Base-by-base conservation (phyloP, 2,888 invertebrate genomes). In the Acrocyrtus sp. region DNA sequence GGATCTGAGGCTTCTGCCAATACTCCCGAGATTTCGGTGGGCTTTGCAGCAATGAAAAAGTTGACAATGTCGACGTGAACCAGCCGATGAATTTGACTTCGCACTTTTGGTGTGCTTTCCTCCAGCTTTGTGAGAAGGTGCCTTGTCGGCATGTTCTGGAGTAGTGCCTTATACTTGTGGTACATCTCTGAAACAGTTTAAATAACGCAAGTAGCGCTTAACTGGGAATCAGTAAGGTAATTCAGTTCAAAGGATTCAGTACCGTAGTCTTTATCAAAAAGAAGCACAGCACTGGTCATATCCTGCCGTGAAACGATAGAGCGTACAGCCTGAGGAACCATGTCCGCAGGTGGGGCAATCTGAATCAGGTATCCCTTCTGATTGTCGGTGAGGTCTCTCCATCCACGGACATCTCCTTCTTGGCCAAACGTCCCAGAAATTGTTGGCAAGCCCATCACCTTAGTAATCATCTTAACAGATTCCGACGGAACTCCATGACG, bases 221-320 rank as follows among this genome's bases (percentile, higher is more conserved):
- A 51, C 22, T 43, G 1, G 21, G 21, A 54, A 54, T n/a, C n/a
- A n/a, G n/a, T n/a, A n/a, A n/a, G n/a, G n/a, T n/a, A n/a, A n/a
- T n/a, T n/a, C n/a, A n/a, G 2, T 54, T 26, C 45, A 12, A 47
- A 27, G 21, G n/a, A 17, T 1, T 10, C 83, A 87, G 82, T 84
- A 93, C 93, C 90, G 83, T 95, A 96, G 43, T 90, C 60, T 24
- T 92, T 89, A 82, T 98, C 96, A 83, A 93, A 96, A 51, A 98
- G 87, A 56, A 98, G 93, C 5, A 94, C 96, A 15, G 95, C 95
- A 83, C 95, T 95, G 3, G 93, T 93, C 65, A 96, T 93, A 82
- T 95, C 94, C 85, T 95, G 91, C 77, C 90, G 88, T 0, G 89
- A 87, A 3, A 94, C 92, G 79, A 96, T 89, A 50, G 93, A 91